Conservation (phyloP, 2,888 invertebrate species). For the Mythimna ferrago region DNA sequence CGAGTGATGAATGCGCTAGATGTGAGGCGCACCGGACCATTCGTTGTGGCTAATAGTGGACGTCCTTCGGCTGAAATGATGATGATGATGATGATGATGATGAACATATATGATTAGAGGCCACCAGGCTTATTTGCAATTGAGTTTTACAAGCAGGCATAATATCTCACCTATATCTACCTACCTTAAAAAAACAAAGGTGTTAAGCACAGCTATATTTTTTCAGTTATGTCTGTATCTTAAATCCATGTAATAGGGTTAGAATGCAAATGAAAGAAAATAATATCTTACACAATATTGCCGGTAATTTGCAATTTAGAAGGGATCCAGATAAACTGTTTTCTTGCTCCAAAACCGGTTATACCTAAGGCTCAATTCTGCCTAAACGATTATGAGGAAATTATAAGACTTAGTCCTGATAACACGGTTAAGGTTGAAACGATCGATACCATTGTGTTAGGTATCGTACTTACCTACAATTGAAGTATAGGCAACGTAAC, state of each 20-base stretch:
- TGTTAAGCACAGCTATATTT: not conserved
- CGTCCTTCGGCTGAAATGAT: too few relatives aligned
- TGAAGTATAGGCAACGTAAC: not conserved
- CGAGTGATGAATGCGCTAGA: too few relatives aligned
- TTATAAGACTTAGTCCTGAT: conserved; percentile 13
- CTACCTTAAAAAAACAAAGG: not conserved
- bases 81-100: too few relatives aligned
- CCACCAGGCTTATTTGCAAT: not conserved
- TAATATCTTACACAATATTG: conserved; percentile 28
- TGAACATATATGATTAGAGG: not conserved
- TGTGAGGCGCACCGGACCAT: too few relatives aligned
- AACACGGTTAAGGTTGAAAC: conserved; percentile 1
- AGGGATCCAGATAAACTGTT: conserved; percentile 22
- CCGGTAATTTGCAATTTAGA: conserved; percentile 40
- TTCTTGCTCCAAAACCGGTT: conserved; percentile 21
- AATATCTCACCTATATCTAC: not conserved
- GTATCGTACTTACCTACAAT: not conserved
- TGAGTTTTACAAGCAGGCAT: not conserved
- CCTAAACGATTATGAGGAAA: conserved; percentile 22
- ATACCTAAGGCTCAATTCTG: not conserved
- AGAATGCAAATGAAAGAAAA: conserved; percentile 22
- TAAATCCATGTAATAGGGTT: not conserved
- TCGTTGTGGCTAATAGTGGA: too few relatives aligned
- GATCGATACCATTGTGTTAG: not conserved
- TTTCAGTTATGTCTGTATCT: not conserved